Conservation (phyloP, 1,140 invertebrate species). For the Scaptomyza graminum region DNA sequence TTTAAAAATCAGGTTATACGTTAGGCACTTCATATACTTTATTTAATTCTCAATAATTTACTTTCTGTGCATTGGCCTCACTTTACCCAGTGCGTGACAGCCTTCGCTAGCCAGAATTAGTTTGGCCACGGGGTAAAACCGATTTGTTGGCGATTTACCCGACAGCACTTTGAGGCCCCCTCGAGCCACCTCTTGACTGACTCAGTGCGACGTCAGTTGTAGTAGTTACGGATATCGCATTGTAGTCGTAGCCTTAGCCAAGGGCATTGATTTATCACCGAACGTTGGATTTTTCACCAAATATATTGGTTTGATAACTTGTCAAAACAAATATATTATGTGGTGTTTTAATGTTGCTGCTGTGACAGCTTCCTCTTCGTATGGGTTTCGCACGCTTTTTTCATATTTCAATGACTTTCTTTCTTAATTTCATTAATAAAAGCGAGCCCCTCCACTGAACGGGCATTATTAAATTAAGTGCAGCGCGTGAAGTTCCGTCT, state of each 20-base stretch:
- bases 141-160: slow-evolving; percentile 29
- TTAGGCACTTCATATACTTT: no score
- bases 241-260: slow-evolving; percentile 33
- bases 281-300: slow-evolving; percentile 8
- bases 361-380: slow-evolving; percentile 58
- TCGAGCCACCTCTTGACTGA: background rate
- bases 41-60: no score
- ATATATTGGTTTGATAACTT: background rate
- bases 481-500: slow-evolving; percentile 60
- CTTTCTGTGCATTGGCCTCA: slow-evolving; percentile 43
- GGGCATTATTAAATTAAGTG: slow-evolving; percentile 73
- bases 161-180: background rate
- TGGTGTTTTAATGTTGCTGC: no score
- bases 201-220: slow-evolving; percentile 32
- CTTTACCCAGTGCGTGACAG: slow-evolving; percentile 58
- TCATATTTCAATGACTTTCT: slow-evolving; percentile 59
- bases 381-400: slow-evolving; percentile 71
- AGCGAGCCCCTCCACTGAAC: slow-evolving; percentile 30
- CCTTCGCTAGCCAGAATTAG: slow-evolving; percentile 61
- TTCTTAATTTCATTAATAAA: slow-evolving; percentile 80
- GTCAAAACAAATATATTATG: slow-evolving; percentile 33
- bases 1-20: no score
- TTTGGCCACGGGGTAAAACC: slow-evolving; percentile 60
- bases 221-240: slow-evolving; percentile 1
- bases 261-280: slow-evolving; percentile 56